Percentiles rank a stretch among this genome's conserved stretches.
phyloP scores from a whole-genome alignment of 1,140 invertebrate genomes.

The Anoplophora glabripennis region DNA sequence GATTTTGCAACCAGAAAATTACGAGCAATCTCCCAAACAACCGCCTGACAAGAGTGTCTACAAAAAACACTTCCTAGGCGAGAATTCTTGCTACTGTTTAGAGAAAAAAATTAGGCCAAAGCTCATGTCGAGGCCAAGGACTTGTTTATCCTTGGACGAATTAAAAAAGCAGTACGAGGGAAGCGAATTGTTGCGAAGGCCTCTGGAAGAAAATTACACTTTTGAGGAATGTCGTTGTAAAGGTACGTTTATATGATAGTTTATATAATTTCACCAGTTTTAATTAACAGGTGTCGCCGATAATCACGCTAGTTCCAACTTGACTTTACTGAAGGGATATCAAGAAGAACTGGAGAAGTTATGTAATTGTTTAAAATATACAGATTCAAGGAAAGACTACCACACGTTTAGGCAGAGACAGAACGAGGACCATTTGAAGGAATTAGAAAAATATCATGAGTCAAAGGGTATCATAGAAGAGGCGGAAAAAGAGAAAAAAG shows the following conservation, averaged over 20 bases:
- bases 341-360: neutral
- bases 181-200: neutral
- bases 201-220: no score
- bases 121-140: constrained; percentile 18
- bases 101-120: constrained; percentile 22
- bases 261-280: neutral
- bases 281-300: neutral
- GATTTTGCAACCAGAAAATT: constrained; percentile 21
- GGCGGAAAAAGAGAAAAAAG: neutral
- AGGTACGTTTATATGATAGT: neutral
- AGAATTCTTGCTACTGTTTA: constrained; percentile 27
- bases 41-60: constrained; percentile 20
- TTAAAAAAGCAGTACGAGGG: neutral
- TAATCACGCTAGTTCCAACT: neutral
- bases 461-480: neutral
- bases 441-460: constrained; percentile 1
- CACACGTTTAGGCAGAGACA: constrained; percentile 14
- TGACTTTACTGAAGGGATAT: neutral
- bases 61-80: constrained; percentile 17
- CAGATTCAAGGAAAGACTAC: constrained; percentile 22
- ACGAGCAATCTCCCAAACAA: constrained; percentile 7
- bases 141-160: constrained; percentile 14
- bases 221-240: constrained; percentile 9
- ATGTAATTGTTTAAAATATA: neutral
- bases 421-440: neutral